Base-by-base conservation (phyloP, 2,888 invertebrate species). In the Ethmia dodecea region DNA sequence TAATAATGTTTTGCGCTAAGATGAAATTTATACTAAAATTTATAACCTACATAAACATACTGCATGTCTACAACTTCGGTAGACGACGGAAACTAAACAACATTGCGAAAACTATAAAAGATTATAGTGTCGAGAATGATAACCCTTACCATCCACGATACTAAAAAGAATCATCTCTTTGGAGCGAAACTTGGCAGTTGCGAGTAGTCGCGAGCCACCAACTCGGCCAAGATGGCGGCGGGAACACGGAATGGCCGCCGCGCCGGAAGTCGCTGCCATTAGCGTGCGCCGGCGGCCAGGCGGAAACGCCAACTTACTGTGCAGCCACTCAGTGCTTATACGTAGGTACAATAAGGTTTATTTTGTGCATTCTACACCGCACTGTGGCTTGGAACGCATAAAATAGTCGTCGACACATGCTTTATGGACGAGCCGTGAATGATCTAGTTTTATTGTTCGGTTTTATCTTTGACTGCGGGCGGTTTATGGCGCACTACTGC, bases 251-350 rank as follows among this genome's bases (percentile, higher is more conserved):
- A 64, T 64, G 65, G 67, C 66, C 52, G 56, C 55, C 48, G 26
- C 41, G 32, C 38, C 62, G 70, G 68, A 71, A 59, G 57, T 49
- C 47, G 47, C 49, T 47, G 51, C 66, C 63, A 66, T 70, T 71
- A 68, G 46, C 55, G 53, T 45, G 47, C 46, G 55, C 54, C 47
- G 58, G 52, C 26, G 31, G 49, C 52, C 22, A 22, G 22, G n/a
- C 22, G n/a, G 22, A 22, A 48, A 30, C 43, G 25, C 15, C 30
- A 16, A 14, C 30, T 27, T 42, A 42, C n/a, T 22, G 8, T n/a
- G 22, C 9, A 22, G 8, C 9, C 22, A 22, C n/a, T 22, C n/a
- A n/a, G 8, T 22, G 22, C 22, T 22, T 22, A n/a, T 22, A 22
- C n/a, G 22, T 22, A 22, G 9, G 8, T 9, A 22, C 22, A n/a